These are phyloP conservation scores for Polyergus mexicanus DNA, from an alignment of 1,140 invertebrate genomes.

Conservation along the genomic window DNA sequence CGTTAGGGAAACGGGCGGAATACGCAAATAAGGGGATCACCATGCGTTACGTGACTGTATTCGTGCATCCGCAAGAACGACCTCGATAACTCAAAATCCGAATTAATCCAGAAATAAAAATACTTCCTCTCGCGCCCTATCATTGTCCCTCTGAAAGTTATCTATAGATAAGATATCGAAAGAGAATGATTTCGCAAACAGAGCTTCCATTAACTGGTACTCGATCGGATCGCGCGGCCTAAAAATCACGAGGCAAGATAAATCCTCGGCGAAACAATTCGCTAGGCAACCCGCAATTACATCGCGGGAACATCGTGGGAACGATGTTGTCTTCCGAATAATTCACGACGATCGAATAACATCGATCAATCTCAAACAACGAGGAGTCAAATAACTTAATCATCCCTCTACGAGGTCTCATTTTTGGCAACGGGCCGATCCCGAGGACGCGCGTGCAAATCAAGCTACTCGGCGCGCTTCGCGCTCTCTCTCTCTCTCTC, in stretches of 20 bases:
- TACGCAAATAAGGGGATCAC: constrained; percentile 9
- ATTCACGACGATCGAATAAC: constrained; percentile 22
- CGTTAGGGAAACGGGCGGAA: background rate
- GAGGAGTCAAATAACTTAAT: constrained; percentile 68
- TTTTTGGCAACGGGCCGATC: constrained; percentile 39
- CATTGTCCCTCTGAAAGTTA: too few species aligned
- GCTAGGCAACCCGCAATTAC: constrained; percentile 16
- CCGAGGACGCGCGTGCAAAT: constrained; percentile 57
- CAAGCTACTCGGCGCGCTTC: constrained; percentile 57
- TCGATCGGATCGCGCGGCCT: background rate
- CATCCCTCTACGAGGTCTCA: constrained; percentile 45
- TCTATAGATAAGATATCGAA: background rate
- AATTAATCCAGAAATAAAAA: constrained; percentile 23
- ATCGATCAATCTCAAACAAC: constrained; percentile 48
- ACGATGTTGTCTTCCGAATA: constrained; percentile 8
- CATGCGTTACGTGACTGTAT: constrained; percentile 22
- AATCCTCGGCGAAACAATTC: constrained; percentile 13
- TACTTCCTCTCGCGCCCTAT: background rate
- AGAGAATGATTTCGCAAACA: background rate
- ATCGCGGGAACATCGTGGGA: background rate
- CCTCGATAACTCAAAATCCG: constrained; percentile 40
- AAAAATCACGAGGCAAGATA: background rate
- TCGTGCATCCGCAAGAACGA: constrained; percentile 14
- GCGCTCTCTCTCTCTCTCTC: background rate
- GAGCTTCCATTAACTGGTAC: background rate